Conservation (phyloP, 2,113 vertebrate species). For the Sardina pilchardus region DNA sequence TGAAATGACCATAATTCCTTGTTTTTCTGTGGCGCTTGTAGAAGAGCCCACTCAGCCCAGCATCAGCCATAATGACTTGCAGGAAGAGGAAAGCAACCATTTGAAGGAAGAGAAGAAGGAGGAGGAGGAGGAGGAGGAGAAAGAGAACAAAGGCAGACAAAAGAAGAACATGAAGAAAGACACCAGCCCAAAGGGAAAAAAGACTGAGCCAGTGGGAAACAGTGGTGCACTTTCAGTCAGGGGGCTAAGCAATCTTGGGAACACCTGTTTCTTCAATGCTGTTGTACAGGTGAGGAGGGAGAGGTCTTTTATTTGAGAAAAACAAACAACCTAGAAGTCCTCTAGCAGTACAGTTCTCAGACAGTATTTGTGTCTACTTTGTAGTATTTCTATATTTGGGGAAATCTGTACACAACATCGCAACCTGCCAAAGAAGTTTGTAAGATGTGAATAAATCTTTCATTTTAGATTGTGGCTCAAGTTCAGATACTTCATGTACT, state of each 20-base stretch:
- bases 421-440: no score
- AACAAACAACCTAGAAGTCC: neutral
- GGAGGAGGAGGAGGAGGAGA: conserved; percentile 51
- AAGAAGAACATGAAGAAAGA: conserved; percentile 71
- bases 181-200: conserved; percentile 60
- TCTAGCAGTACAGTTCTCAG: neutral
- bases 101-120: conserved; percentile 42
- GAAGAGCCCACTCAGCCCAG: neutral
- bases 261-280: conserved; percentile 97
- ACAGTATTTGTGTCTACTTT: neutral
- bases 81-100: conserved; percentile 28
- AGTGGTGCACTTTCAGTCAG: conserved; percentile 72
- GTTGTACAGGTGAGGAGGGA: conserved; percentile 85
- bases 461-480: no score
- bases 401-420: no score
- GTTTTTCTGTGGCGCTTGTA: neutral
- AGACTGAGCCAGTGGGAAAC: conserved; percentile 44
- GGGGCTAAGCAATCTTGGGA: conserved; percentile 95
- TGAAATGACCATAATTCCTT: neutral
- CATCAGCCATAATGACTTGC: neutral
- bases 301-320: neutral
- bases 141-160: conserved; percentile 64
- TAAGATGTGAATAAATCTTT: no score
- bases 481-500: no score
- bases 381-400: no score